Conservation (phyloP, 2,113 vertebrate genomes). For the Speoplatyrhinus poulsoni region DNA sequence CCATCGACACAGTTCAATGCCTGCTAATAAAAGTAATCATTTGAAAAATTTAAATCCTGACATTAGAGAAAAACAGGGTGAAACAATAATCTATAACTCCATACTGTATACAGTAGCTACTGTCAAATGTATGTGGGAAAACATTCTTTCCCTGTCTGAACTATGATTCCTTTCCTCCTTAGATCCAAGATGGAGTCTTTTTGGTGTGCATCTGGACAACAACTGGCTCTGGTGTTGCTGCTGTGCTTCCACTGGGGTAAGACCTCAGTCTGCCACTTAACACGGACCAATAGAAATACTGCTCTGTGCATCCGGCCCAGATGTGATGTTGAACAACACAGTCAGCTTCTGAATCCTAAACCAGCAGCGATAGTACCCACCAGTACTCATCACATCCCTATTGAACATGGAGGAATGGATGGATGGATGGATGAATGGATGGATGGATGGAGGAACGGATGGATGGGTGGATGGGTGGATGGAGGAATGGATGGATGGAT, state of each 20-base stretch:
- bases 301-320: background rate
- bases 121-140: too few species aligned
- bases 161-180: background rate
- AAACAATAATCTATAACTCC: too few species aligned
- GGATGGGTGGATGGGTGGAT: too few species aligned
- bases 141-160: background rate
- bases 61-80: too few species aligned
- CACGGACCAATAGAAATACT: too few species aligned
- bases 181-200: conserved; percentile 62
- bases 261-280: conserved; percentile 29
- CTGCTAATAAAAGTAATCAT: too few species aligned
- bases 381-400: background rate
- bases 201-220: conserved; percentile 37
- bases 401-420: background rate
- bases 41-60: too few species aligned
- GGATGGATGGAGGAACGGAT: background rate
- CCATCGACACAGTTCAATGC: too few species aligned
- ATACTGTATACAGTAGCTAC: too few species aligned
- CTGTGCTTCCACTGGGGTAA: conserved; percentile 58
- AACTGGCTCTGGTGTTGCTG: conserved; percentile 48
- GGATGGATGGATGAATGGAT: background rate
- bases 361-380: background rate
- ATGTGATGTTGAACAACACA: conserved; percentile 6
- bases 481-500: too few species aligned
- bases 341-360: background rate